Conservation (phyloP, 2,113 vertebrate species). For the Ammodytes marinus region DNA sequence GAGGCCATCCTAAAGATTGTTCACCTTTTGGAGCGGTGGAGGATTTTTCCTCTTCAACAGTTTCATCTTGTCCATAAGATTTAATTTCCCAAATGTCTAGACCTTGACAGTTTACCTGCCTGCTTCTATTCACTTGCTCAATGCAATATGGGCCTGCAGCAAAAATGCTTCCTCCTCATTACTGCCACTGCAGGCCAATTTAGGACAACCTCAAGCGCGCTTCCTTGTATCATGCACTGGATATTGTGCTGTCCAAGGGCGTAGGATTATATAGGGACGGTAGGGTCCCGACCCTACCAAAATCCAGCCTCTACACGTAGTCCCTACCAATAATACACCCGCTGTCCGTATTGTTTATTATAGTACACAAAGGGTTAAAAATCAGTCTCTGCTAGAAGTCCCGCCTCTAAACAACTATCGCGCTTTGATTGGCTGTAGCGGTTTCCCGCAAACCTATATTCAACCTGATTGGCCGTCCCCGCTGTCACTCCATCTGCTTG, state of each 20-base stretch:
- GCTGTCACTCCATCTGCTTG: too few species aligned
- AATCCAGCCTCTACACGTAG: too few species aligned
- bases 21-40: conserved; percentile 12
- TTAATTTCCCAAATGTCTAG: conserved; percentile 44
- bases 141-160: conserved; percentile 36
- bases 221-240: conserved; percentile 29
- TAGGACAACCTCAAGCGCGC: conserved; percentile 9
- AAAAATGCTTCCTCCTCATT: conserved; percentile 16
- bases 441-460: too few species aligned
- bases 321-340: too few species aligned
- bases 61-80: conserved; percentile 43
- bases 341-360: too few species aligned
- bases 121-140: conserved; percentile 8
- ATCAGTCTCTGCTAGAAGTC: too few species aligned
- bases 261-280: too few species aligned
- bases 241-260: conserved; percentile 53
- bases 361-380: too few species aligned
- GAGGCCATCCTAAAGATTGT: conserved; percentile 36
- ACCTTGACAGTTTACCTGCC: conserved; percentile 44
- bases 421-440: too few species aligned
- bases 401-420: too few species aligned
- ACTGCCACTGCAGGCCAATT: conserved; percentile 25
- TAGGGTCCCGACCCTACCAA: too few species aligned
- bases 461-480: too few species aligned
- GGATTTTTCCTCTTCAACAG: conserved; percentile 27